Evolutionary conservation across 2,888 invertebrate genomes (phyloP).

Genomic region (Cacoxenus indagator): DNA sequence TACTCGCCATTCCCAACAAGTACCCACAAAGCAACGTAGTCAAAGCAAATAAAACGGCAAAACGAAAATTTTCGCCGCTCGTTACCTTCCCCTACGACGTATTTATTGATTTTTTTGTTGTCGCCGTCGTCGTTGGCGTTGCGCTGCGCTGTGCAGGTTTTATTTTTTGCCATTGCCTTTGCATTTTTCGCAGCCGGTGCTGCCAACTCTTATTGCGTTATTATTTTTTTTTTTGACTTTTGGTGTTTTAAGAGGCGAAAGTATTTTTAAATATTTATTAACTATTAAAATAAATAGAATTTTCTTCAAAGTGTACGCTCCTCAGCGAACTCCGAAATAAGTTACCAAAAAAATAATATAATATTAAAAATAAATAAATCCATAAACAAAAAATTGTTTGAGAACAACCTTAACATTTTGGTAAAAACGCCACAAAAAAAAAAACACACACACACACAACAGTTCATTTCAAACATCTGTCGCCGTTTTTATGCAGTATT

Average conservation of each 20-base stretch:
- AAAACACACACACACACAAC: not conserved
- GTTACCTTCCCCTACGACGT: slow-evolving; percentile 33
- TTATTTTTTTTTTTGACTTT: no score
- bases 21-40: not conserved
- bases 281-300: no score
- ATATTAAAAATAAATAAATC: no score
- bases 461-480: not conserved
- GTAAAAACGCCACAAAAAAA: not conserved
- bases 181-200: not conserved
- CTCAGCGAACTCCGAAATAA: no score
- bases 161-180: slow-evolving; percentile 9
- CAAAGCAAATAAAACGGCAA: not conserved
- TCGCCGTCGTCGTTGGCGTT: slow-evolving; percentile 8
- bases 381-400: no score
- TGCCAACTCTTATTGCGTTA: slow-evolving; percentile 18
- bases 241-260: no score
- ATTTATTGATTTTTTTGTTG: slow-evolving; percentile 53
- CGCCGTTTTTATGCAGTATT: not conserved
- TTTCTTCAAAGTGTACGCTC: no score
- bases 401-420: no score
- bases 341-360: no score
- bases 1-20: not conserved
- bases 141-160: slow-evolving; percentile 11
- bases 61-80: not conserved
- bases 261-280: no score